A percentile compares a stretch with the other conserved stretches of the same genome.
These are phyloP conservation scores for Mustela nigripes DNA, from an alignment of 2,113 vertebrate genomes.

Conservation along the genomic window DNA sequence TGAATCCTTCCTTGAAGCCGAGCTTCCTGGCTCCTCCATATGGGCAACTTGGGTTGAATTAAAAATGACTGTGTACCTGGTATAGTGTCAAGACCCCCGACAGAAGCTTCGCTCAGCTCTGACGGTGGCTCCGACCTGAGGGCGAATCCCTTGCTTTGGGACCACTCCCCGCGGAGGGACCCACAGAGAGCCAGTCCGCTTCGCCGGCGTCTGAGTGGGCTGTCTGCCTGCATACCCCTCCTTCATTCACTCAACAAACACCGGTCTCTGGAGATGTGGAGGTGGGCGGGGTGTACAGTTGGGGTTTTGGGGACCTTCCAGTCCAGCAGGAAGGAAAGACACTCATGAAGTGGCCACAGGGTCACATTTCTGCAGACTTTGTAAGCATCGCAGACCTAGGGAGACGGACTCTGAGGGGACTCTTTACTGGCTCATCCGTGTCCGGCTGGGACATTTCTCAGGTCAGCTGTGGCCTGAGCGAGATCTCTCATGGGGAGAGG, in stretches of 20 bases:
- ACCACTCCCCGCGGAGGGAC: fast-evolving
- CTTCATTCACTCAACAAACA: not conserved
- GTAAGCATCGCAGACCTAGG: not conserved
- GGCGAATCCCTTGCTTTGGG: not conserved
- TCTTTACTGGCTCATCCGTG: not conserved
- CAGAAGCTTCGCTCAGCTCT: not conserved
- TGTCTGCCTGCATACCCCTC: too few species aligned
- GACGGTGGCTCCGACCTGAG: not conserved
- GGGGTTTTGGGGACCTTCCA: not conserved
- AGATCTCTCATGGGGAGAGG: not conserved
- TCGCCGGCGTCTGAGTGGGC: not conserved
- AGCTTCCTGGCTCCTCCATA: not conserved
- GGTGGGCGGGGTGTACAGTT: not conserved
- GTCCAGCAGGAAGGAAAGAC: not conserved
- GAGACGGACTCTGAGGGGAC: not conserved
- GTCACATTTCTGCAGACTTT: not conserved
- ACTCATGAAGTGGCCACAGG: fast-evolving
- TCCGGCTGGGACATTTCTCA: not conserved
- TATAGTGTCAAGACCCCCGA: not conserved
- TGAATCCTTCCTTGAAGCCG: not conserved
- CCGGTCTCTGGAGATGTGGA: not conserved
- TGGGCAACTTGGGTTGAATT: not conserved
- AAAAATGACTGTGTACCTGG: not conserved
- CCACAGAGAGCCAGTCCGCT: not conserved
- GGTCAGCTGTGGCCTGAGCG: not conserved